phyloP scores from a whole-genome alignment of 2,888 invertebrate genomes.

The Bombylius major region DNA sequence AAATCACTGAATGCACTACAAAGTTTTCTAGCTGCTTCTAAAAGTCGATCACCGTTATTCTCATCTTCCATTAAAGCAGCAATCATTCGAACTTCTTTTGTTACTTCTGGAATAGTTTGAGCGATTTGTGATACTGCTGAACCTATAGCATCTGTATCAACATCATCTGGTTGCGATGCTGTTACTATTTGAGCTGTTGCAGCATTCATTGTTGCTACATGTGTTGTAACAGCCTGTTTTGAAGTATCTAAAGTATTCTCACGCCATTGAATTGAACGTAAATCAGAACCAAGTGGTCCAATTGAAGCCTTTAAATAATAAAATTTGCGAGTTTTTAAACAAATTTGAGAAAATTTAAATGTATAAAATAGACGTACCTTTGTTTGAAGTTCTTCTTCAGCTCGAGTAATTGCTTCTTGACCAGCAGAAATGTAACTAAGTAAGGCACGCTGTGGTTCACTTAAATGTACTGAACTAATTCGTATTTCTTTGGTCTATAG shows the following conservation, averaged over 20 bases:
- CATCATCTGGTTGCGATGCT: constrained; percentile 77
- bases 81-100: constrained; percentile 64
- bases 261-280: constrained; percentile 84
- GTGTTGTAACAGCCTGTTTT: constrained; percentile 91
- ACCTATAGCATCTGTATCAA: constrained; percentile 91
- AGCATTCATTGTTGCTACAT: constrained; percentile 98
- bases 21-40: constrained; percentile 84
- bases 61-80: constrained; percentile 89
- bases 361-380: constrained; percentile 22
- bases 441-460: constrained; percentile 87
- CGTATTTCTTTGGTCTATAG: constrained; percentile 41
- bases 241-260: constrained; percentile 87
- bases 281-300: constrained; percentile 70
- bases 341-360: not conserved
- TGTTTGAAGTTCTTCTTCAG: constrained; percentile 62
- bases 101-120: constrained; percentile 91
- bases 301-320: constrained; percentile 32
- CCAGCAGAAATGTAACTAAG: constrained; percentile 83
- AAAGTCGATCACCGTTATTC: constrained; percentile 65
- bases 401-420: constrained; percentile 74
- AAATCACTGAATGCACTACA: constrained; percentile 92
- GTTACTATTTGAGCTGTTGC: constrained; percentile 96
- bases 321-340: not conserved
- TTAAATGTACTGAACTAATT: constrained; percentile 65
- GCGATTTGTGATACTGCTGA: constrained; percentile 96